A percentile compares a stretch with the other conserved stretches of the same genome.
phyloP scores from a whole-genome alignment of 2,113 vertebrate species.

The Fulmarus glacialis region DNA sequence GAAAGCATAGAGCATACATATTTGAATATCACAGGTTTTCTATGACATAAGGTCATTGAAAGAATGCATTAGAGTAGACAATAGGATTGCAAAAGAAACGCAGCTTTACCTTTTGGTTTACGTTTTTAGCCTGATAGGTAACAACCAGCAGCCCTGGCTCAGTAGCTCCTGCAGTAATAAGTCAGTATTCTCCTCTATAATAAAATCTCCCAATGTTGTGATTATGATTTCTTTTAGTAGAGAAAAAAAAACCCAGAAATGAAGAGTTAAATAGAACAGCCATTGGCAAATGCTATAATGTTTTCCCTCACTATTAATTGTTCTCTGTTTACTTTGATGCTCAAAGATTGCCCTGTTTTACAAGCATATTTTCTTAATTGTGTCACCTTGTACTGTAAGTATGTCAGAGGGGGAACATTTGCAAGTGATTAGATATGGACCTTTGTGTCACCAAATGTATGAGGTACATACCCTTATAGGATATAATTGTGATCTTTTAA shows the following conservation, averaged over 20 bases:
- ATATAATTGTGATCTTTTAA: conserved; percentile 93
- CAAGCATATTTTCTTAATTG: conserved; percentile 88
- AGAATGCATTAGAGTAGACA: background rate
- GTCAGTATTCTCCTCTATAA: background rate
- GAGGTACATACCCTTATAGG: conserved; percentile 88
- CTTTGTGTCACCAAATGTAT: conserved; percentile 83
- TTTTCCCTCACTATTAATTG: conserved; percentile 80
- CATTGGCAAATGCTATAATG: conserved; percentile 67
- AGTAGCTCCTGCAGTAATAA: background rate
- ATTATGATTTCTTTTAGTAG: background rate
- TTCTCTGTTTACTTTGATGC: conserved; percentile 86
- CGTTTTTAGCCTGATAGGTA: background rate
- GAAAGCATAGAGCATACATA: background rate
- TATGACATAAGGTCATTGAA: background rate
- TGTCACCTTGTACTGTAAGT: conserved; percentile 83
- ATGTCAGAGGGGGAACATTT: conserved; percentile 86
- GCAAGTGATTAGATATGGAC: conserved; percentile 85
- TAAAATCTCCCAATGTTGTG: background rate
- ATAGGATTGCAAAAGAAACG: background rate
- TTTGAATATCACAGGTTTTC: background rate
- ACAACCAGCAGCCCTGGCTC: background rate
- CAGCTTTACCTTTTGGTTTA: background rate
- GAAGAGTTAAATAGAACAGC: conserved; percentile 80
- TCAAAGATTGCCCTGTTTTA: conserved; percentile 86
- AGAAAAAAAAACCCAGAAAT: conserved; percentile 52